phyloP scores from a whole-genome alignment of 2,888 invertebrate species.

The Sisyra nigra region DNA sequence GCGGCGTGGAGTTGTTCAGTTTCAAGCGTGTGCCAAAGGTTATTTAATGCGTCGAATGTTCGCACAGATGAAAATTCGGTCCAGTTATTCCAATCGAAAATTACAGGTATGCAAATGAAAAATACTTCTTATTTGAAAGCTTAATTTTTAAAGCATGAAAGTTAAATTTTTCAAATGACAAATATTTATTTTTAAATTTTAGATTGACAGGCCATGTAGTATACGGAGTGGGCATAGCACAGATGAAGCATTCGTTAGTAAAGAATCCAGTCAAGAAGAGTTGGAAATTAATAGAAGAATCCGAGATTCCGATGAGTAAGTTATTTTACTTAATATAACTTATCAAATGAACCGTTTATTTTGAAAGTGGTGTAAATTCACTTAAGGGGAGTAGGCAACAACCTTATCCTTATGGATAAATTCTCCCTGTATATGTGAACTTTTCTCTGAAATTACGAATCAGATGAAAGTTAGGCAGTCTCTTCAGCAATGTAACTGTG shows the following conservation, averaged over 20 bases:
- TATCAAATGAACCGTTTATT: background rate
- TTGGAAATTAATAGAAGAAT: conserved; percentile 19
- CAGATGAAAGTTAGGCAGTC: too few species aligned
- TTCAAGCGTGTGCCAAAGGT: conserved; percentile 63
- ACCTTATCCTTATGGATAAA: too few species aligned
- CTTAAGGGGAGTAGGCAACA: too few species aligned
- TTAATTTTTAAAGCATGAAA: too few species aligned
- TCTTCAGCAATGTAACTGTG: too few species aligned
- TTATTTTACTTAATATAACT: conserved; percentile 10
- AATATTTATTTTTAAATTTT: conserved; percentile 11
- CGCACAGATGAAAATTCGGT: conserved; percentile 3
- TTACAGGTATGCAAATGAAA: conserved; percentile 9
- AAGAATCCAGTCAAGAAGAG: conserved; percentile 38
- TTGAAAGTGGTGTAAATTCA: too few species aligned
- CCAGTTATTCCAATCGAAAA: conserved; percentile 4
- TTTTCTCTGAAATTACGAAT: too few species aligned
- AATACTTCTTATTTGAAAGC: too few species aligned
- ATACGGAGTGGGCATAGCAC: conserved; percentile 26
- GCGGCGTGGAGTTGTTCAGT: conserved; percentile 35
- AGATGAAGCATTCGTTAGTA: conserved; percentile 33
- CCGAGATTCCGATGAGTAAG: conserved; percentile 26
- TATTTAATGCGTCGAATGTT: conserved; percentile 36
- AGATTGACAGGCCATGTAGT: conserved; percentile 20
- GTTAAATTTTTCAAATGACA: too few species aligned
- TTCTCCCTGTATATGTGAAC: too few species aligned